Percentiles rank a stretch among this genome's conserved stretches.
These are phyloP conservation scores for Cremastobaeus sp. DNA, from an alignment of 2,888 invertebrate species.

Conservation along the genomic window DNA sequence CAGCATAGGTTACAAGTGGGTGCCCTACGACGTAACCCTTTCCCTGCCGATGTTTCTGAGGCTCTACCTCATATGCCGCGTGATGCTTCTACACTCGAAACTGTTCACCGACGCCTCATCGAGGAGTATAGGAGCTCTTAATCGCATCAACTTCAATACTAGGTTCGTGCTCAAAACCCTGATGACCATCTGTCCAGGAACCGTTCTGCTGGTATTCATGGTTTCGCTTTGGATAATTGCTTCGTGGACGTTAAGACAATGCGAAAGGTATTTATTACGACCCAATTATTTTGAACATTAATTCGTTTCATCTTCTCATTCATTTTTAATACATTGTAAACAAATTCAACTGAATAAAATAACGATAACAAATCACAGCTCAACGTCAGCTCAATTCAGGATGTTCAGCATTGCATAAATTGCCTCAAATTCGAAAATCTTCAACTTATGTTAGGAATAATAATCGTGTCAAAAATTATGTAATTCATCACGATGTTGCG, in stretches of 20 bases:
- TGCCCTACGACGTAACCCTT: conserved; percentile 97
- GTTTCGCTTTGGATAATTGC: conserved; percentile 99
- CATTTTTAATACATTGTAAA: background rate
- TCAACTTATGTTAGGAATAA: too few species aligned
- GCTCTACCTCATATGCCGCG: conserved; percentile 98
- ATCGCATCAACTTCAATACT: conserved; percentile 99
- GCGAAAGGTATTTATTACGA: conserved; percentile 92
- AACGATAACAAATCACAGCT: too few species aligned
- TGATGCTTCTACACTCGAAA: conserved; percentile 99
- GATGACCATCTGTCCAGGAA: conserved; percentile 99
- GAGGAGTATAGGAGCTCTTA: conserved; percentile 97
- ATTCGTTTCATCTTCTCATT: background rate
- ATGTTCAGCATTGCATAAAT: too few species aligned
- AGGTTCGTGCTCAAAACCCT: conserved; percentile 97
- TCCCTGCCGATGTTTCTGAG: conserved; percentile 99
- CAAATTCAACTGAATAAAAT: too few species aligned
- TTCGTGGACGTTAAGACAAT: conserved; percentile 98
- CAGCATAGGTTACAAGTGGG: conserved; percentile 82
- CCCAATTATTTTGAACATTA: too few species aligned
- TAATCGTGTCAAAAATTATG: too few species aligned
- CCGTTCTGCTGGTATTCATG: conserved; percentile 98
- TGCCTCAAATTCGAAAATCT: too few species aligned
- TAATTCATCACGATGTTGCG: too few species aligned
- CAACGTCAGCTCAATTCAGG: too few species aligned
- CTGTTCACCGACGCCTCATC: conserved; percentile 99